phyloP scores from a whole-genome alignment of 2,888 invertebrate species.

The Cistogaster globosa region DNA sequence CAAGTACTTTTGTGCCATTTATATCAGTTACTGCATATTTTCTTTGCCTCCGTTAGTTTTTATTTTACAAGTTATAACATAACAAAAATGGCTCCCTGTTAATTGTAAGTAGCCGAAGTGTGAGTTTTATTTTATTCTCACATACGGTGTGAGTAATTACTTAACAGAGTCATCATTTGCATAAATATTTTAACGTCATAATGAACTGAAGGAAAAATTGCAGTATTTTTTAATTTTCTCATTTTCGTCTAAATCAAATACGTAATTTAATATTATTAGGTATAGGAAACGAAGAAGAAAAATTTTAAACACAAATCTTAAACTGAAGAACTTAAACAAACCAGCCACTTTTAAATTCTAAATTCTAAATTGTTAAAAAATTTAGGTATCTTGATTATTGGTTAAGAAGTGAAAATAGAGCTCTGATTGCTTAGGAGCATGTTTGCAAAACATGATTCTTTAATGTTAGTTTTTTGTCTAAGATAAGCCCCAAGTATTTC shows the following conservation, averaged over 20 bases:
- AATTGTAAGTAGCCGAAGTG: conserved; percentile 41
- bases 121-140: conserved; percentile 17
- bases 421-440: too few species aligned
- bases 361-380: too few species aligned
- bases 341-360: too few species aligned
- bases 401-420: too few species aligned
- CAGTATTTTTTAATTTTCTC: background rate
- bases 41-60: conserved; percentile 30
- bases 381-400: too few species aligned
- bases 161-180: conserved; percentile 57
- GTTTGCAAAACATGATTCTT: too few species aligned
- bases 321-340: too few species aligned
- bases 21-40: conserved; percentile 1
- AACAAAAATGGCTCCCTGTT: conserved; percentile 53
- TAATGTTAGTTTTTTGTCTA: too few species aligned
- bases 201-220: conserved; percentile 20
- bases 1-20: background rate
- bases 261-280: conserved; percentile 34
- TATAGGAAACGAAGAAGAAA: too few species aligned
- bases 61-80: conserved; percentile 11
- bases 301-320: too few species aligned
- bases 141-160: conserved; percentile 63
- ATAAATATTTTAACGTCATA: conserved; percentile 46
- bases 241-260: conserved; percentile 48
- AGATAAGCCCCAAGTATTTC: too few species aligned